phyloP scores from a whole-genome alignment of 2,113 vertebrate species.

The Xiphophorus couchianus region DNA sequence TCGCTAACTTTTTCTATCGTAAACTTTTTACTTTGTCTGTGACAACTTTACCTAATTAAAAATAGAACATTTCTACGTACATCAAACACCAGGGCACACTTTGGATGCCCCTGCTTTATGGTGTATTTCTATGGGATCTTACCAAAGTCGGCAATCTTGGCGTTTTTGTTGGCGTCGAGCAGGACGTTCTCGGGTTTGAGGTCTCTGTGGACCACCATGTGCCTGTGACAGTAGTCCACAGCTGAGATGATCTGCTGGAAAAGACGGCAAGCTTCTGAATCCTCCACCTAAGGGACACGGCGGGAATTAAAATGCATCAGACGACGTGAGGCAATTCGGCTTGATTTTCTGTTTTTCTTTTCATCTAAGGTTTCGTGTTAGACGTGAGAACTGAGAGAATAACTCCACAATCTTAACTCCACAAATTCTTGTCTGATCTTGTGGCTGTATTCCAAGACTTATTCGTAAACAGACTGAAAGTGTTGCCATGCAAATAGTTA shows the following conservation, averaged over 20 bases:
- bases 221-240: slow-evolving; percentile 97
- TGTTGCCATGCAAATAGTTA: neutral
- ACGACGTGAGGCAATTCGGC: neutral
- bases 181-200: slow-evolving; percentile 98
- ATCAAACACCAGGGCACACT: too few species aligned
- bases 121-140: slow-evolving; percentile 50
- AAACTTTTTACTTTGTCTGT: too few species aligned
- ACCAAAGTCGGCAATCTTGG: slow-evolving; percentile 99
- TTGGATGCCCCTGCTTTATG: neutral
- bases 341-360: neutral
- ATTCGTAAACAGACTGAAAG: neutral
- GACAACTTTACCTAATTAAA: too few species aligned
- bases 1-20: too few species aligned
- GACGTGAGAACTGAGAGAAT: neutral
- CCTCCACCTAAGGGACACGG: slow-evolving; percentile 86
- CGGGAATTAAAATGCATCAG: neutral
- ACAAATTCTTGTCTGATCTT: too few species aligned
- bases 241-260: slow-evolving; percentile 99
- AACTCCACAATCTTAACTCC: neutral
- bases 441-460: neutral
- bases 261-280: slow-evolving; percentile 91
- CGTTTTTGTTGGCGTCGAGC: slow-evolving; percentile 94
- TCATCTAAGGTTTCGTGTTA: neutral
- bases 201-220: slow-evolving; percentile 99
- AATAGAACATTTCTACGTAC: too few species aligned